These are phyloP conservation scores for Thryonomys swinderianus DNA, from an alignment of 2,113 vertebrate genomes.

Conservation along the genomic window DNA sequence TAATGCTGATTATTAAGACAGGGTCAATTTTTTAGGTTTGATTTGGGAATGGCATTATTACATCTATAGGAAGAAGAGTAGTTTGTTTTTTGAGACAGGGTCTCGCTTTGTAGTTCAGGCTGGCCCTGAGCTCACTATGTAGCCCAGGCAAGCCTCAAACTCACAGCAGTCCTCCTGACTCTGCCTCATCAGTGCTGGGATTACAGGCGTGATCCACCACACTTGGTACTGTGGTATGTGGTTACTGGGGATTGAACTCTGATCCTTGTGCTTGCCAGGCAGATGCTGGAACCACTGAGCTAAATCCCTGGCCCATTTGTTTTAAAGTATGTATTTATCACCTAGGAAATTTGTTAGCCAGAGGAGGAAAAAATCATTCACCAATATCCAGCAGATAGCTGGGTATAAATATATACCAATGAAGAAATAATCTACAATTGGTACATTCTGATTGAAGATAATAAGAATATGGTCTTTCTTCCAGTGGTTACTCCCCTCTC, in stretches of 20 bases:
- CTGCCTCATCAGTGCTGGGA: no score
- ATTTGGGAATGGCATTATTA: slow-evolving; percentile 32
- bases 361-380: slow-evolving; percentile 32
- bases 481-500: background rate
- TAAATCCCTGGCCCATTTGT: no score
- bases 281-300: no score
- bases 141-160: no score
- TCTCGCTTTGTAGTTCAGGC: no score
- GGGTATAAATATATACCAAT: slow-evolving; percentile 33
- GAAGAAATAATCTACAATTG: slow-evolving; percentile 37
- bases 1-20: slow-evolving; percentile 20
- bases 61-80: background rate
- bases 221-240: no score
- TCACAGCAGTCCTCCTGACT: no score
- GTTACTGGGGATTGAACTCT: no score
- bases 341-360: background rate
- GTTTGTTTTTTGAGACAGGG: no score
- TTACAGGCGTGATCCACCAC: no score
- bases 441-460: slow-evolving; percentile 4
- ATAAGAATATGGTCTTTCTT: background rate
- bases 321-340: slow-evolving; percentile 6
- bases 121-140: no score
- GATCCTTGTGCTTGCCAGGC: no score
- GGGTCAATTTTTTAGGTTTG: slow-evolving; percentile 27
- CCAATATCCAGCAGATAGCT: background rate